phyloP scores from a whole-genome alignment of 2,888 invertebrate genomes.

The Tetramorium bicarinatum region DNA sequence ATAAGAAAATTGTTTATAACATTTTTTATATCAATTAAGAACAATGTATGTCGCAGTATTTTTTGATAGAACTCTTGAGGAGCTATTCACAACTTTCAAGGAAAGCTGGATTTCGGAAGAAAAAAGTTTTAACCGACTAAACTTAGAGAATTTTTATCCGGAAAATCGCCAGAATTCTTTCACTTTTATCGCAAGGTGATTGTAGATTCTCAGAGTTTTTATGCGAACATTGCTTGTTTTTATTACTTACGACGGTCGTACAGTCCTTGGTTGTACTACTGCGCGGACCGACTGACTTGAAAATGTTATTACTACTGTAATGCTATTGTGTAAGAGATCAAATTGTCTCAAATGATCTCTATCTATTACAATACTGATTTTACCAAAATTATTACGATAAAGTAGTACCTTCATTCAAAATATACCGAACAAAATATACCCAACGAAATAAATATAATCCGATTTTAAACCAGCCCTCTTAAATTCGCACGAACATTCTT shows the following conservation, averaged over 20 bases:
- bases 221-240: neutral
- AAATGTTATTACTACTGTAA: slow-evolving; percentile 5
- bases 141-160: slow-evolving; percentile 19
- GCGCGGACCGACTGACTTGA: neutral
- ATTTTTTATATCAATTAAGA: neutral
- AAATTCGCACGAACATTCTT: neutral
- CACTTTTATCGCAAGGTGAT: slow-evolving; percentile 3
- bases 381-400: neutral
- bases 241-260: slow-evolving; percentile 2
- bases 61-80: slow-evolving; percentile 4
- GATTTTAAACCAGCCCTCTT: neutral
- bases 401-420: neutral
- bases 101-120: slow-evolving; percentile 18
- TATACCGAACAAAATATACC: neutral
- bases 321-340: neutral
- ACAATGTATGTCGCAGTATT: neutral
- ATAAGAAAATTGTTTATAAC: neutral
- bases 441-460: neutral
- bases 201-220: slow-evolving; percentile 10
- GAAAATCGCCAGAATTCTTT: slow-evolving; percentile 4
- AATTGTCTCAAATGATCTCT: neutral
- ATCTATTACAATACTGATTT: neutral
- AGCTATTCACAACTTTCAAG: neutral
- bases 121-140: slow-evolving; percentile 19
- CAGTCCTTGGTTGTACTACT: slow-evolving; percentile 27